Percentiles rank a stretch among this genome's conserved stretches.
Evolutionary conservation across 2,888 invertebrate genomes (phyloP).

Genomic region (Eurytoma californica): DNA sequence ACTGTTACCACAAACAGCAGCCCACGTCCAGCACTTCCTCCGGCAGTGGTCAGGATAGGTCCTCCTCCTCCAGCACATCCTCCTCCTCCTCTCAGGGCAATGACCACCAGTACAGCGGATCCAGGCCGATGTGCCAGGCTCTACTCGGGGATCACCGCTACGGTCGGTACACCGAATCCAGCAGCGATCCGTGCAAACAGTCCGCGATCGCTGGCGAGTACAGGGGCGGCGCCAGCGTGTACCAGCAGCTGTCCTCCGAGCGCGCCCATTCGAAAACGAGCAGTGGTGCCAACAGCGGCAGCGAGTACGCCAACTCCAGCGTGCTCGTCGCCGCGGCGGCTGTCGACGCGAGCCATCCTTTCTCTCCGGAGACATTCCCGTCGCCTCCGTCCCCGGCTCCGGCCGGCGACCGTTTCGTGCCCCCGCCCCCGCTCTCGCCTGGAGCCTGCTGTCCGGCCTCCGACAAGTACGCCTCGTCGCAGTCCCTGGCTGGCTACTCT

Average conservation of each 20-base stretch:
- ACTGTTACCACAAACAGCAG: slow-evolving; percentile 75
- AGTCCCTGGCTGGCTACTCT: slow-evolving; percentile 73
- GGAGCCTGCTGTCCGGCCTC: slow-evolving; percentile 71
- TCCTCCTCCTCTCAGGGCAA: slow-evolving; percentile 28
- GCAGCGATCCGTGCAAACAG: slow-evolving; percentile 13
- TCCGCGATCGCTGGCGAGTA: slow-evolving; percentile 13
- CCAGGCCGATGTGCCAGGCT: slow-evolving; percentile 54
- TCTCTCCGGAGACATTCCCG: slow-evolving; percentile 78
- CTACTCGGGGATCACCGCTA: slow-evolving; percentile 54
- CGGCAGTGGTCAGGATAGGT: slow-evolving; percentile 54
- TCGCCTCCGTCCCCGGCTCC: slow-evolving; percentile 79
- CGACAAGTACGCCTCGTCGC: slow-evolving; percentile 72
- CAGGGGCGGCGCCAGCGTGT: slow-evolving; percentile 12
- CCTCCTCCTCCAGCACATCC: slow-evolving; percentile 38
- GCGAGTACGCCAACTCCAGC: slow-evolving; percentile 65
- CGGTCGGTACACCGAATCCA: slow-evolving; percentile 52
- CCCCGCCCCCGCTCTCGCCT: slow-evolving; percentile 81
- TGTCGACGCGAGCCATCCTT: slow-evolving; percentile 55
- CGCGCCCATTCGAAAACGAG: slow-evolving; percentile 59
- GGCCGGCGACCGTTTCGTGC: slow-evolving; percentile 78
- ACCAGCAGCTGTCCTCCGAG: slow-evolving; percentile 55
- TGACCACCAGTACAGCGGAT: slow-evolving; percentile 60
- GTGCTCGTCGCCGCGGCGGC: slow-evolving; percentile 58
- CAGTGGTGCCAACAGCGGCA: slow-evolving; percentile 51
- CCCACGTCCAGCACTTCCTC: slow-evolving; percentile 57